These are phyloP conservation scores for Cygnus buccinator DNA, from an alignment of 2,113 vertebrate genomes.

Conservation along the genomic window DNA sequence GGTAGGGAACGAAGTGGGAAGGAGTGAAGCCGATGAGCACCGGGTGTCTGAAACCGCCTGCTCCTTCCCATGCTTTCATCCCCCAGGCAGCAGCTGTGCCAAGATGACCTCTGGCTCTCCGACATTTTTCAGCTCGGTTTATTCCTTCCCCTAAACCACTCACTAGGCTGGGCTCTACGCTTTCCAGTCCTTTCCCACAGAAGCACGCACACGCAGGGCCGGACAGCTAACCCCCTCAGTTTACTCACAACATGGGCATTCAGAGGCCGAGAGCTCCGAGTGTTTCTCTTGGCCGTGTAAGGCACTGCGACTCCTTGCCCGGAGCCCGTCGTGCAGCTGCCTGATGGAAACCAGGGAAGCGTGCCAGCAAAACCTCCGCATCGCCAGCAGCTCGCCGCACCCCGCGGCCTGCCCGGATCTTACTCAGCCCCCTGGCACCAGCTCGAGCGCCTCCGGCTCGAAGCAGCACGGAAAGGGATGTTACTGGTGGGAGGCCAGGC, in stretches of 20 bases:
- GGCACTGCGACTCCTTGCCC: background rate
- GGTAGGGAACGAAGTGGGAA: background rate
- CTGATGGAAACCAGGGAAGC: constrained; percentile 31
- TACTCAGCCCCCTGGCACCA: background rate
- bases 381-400: background rate
- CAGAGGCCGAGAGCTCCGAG: background rate
- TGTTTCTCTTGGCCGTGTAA: constrained; percentile 1
- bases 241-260: constrained; percentile 39
- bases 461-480: background rate
- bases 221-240: background rate
- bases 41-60: rapidly evolving
- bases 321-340: background rate
- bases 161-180: background rate
- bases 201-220: background rate
- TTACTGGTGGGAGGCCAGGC: background rate
- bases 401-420: background rate
- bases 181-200: background rate
- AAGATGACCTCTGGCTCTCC: background rate
- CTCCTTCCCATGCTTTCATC: background rate
- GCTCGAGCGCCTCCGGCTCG: background rate
- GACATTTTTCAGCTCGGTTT: background rate
- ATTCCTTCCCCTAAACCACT: background rate
- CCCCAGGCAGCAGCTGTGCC: background rate
- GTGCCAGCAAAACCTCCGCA: background rate
- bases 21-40: background rate